These are phyloP conservation scores for Phoenicopterus ruber DNA, from an alignment of 2,113 vertebrate genomes.

Conservation along the genomic window DNA sequence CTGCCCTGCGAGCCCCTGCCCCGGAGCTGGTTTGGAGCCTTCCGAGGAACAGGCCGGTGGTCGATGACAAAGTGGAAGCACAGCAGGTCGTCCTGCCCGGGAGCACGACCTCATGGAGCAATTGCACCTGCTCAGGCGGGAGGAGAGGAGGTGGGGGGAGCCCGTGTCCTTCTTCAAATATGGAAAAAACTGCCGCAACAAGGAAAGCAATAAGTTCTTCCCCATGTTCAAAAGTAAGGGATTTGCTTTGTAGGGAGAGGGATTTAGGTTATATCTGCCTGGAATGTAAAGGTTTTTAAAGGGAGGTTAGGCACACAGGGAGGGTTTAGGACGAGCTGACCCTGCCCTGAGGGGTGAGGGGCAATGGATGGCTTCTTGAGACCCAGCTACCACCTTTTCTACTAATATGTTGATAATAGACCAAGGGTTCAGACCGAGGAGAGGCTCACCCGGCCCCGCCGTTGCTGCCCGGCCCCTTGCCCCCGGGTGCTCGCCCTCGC, in stretches of 20 bases:
- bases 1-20: background rate
- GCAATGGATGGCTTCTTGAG: background rate
- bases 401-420: background rate
- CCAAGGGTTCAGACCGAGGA: background rate
- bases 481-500: rapidly evolving
- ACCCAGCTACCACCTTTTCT: background rate
- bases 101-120: background rate
- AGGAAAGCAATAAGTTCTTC: background rate
- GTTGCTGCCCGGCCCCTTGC: background rate
- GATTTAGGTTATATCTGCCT: background rate
- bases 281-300: background rate
- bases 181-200: background rate
- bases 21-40: background rate
- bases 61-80: background rate
- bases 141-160: background rate
- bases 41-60: rapidly evolving
- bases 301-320: background rate
- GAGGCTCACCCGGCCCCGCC: background rate
- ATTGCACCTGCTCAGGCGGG: background rate
- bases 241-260: constrained; percentile 11
- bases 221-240: background rate
- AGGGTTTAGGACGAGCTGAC: background rate
- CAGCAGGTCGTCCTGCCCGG: background rate
- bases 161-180: background rate
- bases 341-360: background rate